Conservation (phyloP, 2,797 vertebrate species). For the Coccyzus lansbergi region DNA sequence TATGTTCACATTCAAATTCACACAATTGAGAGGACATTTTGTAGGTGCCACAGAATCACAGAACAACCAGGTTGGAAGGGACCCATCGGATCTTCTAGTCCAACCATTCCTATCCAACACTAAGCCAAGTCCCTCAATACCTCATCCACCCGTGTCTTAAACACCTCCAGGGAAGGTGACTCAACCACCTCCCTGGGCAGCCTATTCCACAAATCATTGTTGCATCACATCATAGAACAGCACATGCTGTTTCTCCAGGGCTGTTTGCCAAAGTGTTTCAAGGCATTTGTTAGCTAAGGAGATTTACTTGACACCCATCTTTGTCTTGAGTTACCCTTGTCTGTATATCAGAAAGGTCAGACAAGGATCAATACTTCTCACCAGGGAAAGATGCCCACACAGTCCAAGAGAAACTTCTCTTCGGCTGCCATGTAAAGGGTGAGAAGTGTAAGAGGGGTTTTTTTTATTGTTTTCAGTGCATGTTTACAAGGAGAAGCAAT, state of each 20-base stretch:
- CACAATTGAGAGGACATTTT: background rate
- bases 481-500: background rate
- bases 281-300: background rate
- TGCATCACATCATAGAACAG: background rate
- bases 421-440: background rate
- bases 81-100: too few relatives aligned
- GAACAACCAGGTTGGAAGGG: too few relatives aligned
- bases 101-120: too few relatives aligned
- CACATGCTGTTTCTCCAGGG: background rate
- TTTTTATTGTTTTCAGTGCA: fast-evolving
- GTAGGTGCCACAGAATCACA: too few relatives aligned
- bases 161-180: too few relatives aligned
- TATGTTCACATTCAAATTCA: slow-evolving; percentile 60
- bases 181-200: too few relatives aligned
- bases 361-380: fast-evolving
- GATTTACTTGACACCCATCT: background rate
- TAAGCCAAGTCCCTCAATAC: too few relatives aligned
- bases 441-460: background rate
- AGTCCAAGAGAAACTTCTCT: background rate
- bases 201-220: too few relatives aligned
- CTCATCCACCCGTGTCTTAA: too few relatives aligned
- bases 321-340: background rate
- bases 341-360: background rate
- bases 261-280: background rate
- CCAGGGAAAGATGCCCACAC: background rate